phyloP scores from a whole-genome alignment of 2,888 invertebrate species.

The Erebia epiphron region DNA sequence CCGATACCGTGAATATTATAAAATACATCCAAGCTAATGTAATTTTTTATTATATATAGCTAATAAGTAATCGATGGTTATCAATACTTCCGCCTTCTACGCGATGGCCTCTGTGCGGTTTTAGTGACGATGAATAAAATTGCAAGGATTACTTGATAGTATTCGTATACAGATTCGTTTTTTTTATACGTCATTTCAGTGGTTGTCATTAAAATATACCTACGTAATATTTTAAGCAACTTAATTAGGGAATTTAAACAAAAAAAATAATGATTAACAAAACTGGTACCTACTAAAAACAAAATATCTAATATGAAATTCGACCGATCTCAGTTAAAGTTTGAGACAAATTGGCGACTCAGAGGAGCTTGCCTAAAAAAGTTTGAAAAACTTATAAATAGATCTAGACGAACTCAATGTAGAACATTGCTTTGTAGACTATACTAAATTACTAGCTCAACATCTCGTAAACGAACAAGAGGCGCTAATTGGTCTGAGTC shows the following conservation, averaged over 20 bases:
- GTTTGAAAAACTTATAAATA: neutral
- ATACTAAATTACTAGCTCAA: neutral
- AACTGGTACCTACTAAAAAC: neutral
- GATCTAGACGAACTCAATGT: constrained; percentile 3
- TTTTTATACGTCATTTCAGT: neutral
- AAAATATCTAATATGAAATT: neutral
- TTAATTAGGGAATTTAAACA: no score
- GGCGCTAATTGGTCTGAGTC: constrained; percentile 63
- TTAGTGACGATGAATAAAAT: neutral
- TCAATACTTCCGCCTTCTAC: constrained; percentile 4
- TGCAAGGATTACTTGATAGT: neutral
- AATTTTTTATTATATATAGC: neutral
- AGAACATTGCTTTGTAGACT: neutral
- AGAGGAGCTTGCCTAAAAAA: neutral
- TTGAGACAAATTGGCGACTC: neutral
- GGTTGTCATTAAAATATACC: neutral
- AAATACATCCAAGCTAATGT: constrained; percentile 23
- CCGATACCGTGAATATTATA: constrained; percentile 26
- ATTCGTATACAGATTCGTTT: neutral
- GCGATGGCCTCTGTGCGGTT: neutral
- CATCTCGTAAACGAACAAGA: constrained; percentile 56
- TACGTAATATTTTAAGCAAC: neutral
- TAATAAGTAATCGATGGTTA: neutral
- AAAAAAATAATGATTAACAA: neutral
- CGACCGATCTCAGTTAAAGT: neutral